Evolutionary conservation across 2,888 invertebrate genomes (phyloP).

Genomic region (Girardia tigrina): DNA sequence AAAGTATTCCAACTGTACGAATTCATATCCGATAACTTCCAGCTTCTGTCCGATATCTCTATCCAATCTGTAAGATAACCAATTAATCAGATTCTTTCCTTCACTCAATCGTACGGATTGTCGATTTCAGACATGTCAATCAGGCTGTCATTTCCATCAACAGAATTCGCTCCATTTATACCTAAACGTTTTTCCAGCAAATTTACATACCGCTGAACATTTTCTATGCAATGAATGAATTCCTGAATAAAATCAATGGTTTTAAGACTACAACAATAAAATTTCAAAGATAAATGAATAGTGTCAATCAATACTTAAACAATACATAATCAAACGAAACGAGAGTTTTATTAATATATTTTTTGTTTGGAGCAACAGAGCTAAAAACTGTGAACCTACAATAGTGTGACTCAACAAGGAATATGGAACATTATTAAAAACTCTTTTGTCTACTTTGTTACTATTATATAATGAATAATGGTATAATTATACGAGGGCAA

Average conservation of each 20-base stretch:
- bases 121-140: neutral
- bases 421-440: too few relatives aligned
- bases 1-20: neutral
- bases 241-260: neutral
- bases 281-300: neutral
- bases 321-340: too few relatives aligned
- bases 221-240: neutral
- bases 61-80: neutral
- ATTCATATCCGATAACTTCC: conserved; percentile 27
- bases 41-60: conserved; percentile 8
- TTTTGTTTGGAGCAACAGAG: too few relatives aligned
- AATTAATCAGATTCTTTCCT: neutral
- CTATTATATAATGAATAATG: too few relatives aligned
- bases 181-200: neutral
- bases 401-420: too few relatives aligned
- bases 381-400: too few relatives aligned
- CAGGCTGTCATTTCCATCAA: neutral
- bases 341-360: too few relatives aligned
- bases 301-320: too few relatives aligned
- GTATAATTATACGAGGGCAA: too few relatives aligned
- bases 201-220: neutral
- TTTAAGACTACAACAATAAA: neutral
- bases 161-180: neutral
- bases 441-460: too few relatives aligned
- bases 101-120: neutral